Conservation (phyloP, 2,888 invertebrate species). For the Andrena dorsata region DNA sequence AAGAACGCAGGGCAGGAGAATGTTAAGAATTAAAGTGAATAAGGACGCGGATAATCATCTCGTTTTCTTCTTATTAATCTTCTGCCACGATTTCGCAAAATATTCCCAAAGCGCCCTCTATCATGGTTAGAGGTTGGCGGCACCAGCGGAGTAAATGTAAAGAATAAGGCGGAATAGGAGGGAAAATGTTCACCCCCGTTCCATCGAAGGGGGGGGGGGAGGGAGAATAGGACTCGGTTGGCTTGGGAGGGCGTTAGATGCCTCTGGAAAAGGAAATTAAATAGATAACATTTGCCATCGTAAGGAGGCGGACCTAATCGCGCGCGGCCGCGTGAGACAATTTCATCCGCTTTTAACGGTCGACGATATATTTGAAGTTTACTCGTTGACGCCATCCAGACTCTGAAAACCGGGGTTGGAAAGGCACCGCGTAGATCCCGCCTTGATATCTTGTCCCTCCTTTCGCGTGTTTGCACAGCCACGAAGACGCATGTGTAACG, state of each 20-base stretch:
- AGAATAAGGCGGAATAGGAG: slow-evolving; percentile 29
- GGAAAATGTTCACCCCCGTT: slow-evolving; percentile 20
- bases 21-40: too few relatives aligned
- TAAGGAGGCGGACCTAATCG: slow-evolving; percentile 71
- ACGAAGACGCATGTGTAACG: slow-evolving; percentile 46
- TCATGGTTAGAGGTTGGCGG: not conserved
- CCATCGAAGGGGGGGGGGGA: slow-evolving; percentile 15
- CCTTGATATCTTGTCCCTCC: slow-evolving; percentile 55
- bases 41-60: not conserved
- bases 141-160: slow-evolving; percentile 15
- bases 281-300: slow-evolving; percentile 74
- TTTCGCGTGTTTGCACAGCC: slow-evolving; percentile 51
- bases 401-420: slow-evolving; percentile 41
- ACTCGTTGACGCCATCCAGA: slow-evolving; percentile 60
- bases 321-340: slow-evolving; percentile 70
- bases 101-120: not conserved
- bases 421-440: slow-evolving; percentile 58
- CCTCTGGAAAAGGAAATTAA: slow-evolving; percentile 75
- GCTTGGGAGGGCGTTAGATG: slow-evolving; percentile 37
- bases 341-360: slow-evolving; percentile 74
- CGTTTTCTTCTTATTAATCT: not conserved
- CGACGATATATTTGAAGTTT: slow-evolving; percentile 73
- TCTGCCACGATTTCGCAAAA: slow-evolving; percentile 7
- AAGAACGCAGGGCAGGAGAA: too few relatives aligned
- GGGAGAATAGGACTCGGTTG: slow-evolving; percentile 21